Evolutionary conservation across 2,797 vertebrate genomes (phyloP).

Genomic region (Trachops cirrhosus): DNA sequence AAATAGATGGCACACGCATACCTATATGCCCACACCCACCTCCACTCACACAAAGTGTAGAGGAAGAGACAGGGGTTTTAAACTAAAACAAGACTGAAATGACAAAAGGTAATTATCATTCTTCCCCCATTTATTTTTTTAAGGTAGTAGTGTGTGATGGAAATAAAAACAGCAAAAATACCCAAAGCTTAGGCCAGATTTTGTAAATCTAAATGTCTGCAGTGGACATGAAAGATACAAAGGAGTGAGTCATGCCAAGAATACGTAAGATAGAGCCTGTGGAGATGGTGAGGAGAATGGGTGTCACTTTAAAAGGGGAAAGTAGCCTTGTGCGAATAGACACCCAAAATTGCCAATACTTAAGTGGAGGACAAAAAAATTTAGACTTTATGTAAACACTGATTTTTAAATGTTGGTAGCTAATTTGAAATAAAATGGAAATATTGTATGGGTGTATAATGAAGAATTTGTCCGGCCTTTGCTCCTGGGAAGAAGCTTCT

Average conservation of each 20-base stretch:
- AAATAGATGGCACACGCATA: neutral
- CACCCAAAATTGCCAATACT: neutral
- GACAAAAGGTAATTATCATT: neutral
- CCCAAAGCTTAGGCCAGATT: neutral
- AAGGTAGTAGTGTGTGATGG: neutral
- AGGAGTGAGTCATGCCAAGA: neutral
- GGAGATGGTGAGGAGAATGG: neutral
- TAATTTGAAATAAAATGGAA: constrained; percentile 20
- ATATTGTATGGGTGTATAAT: neutral
- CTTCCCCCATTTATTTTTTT: neutral
- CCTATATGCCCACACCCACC: neutral
- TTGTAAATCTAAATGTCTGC: neutral
- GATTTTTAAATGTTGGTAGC: neutral
- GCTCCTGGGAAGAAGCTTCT: neutral
- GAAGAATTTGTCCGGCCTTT: neutral
- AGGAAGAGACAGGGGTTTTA: neutral
- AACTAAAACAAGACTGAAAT: neutral
- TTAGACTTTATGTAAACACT: neutral
- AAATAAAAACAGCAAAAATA: constrained; percentile 13
- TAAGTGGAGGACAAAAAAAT: neutral
- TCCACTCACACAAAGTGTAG: neutral
- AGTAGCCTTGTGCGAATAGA: neutral
- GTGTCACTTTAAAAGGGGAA: neutral
- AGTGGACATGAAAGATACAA: neutral
- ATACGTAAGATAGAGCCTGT: neutral